These are phyloP conservation scores for Tenthredo notha DNA, from an alignment of 2,888 invertebrate species.

Conservation along the genomic window DNA sequence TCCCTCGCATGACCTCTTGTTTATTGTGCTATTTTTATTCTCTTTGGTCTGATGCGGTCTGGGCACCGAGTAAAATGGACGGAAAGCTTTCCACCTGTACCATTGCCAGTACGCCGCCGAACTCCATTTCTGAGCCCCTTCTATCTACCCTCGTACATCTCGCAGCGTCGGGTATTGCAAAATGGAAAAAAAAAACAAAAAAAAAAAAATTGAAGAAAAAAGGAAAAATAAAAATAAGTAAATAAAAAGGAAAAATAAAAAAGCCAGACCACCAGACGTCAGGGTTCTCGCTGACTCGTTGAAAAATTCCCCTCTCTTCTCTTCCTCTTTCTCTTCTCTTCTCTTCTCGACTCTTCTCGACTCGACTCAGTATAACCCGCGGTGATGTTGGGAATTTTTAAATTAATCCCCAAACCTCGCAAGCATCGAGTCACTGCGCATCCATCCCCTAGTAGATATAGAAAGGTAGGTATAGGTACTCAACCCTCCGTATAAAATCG, in stretches of 20 bases:
- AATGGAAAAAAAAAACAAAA: not conserved
- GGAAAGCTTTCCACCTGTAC: constrained; percentile 35
- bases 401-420: constrained; percentile 41
- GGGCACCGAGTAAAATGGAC: constrained; percentile 27
- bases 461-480: not conserved
- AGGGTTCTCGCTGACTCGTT: constrained; percentile 45
- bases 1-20: constrained; percentile 12
- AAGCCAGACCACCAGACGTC: constrained; percentile 40
- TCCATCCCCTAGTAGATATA: constrained; percentile 12
- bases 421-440: constrained; percentile 32
- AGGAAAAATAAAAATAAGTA: not conserved
- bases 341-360: not conserved
- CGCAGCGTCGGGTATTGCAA: constrained; percentile 12
- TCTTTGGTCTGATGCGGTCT: constrained; percentile 40
- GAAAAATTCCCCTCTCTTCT: constrained; percentile 30
- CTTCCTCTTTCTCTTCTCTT: too few species aligned
- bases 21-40: constrained; percentile 34
- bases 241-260: constrained; percentile 17
- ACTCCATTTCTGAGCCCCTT: constrained; percentile 1
- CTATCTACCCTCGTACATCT: constrained; percentile 46
- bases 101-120: not conserved
- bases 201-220: not conserved
- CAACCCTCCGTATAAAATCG: constrained; percentile 15
- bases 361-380: constrained; percentile 30
- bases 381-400: constrained; percentile 48